phyloP scores from a whole-genome alignment of 2,888 invertebrate genomes.

The Cryptocheilus praepositus region DNA sequence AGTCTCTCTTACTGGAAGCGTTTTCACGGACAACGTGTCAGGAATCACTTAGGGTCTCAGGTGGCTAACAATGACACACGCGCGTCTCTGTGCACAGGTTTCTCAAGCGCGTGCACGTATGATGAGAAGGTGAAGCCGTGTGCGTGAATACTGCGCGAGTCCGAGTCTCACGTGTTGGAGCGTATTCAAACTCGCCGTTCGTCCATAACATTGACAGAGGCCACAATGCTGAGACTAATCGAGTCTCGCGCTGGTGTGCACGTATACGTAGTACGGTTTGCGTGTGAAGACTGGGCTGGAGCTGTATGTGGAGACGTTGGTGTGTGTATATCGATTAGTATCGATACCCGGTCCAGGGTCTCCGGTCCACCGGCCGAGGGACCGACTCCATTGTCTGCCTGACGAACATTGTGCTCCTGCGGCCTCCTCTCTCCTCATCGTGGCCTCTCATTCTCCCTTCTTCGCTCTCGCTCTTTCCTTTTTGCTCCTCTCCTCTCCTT shows the following conservation, averaged over 20 bases:
- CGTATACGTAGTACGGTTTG: constrained; percentile 26
- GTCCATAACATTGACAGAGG: constrained; percentile 56
- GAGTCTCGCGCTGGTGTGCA: constrained; percentile 50
- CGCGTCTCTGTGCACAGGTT: constrained; percentile 30
- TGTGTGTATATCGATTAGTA: constrained; percentile 60
- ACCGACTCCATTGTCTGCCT: constrained; percentile 56
- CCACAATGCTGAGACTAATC: constrained; percentile 65
- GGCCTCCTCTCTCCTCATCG: constrained; percentile 41
- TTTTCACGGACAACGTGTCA: constrained; percentile 61
- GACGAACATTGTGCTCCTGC: constrained; percentile 63
- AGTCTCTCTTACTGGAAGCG: constrained; percentile 39
- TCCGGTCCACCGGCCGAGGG: constrained; percentile 50
- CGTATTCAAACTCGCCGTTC: constrained; percentile 30
- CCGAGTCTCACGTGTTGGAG: constrained; percentile 1
- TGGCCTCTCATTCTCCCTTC: not conserved
- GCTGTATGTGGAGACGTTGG: constrained; percentile 1
- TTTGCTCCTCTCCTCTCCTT: not conserved
- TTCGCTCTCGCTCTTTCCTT: not conserved
- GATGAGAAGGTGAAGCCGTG: not conserved
- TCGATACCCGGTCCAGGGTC: constrained; percentile 52
- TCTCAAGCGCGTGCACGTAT: constrained; percentile 39
- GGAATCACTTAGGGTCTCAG: constrained; percentile 62
- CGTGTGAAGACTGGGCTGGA: constrained; percentile 11
- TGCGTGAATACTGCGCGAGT: not conserved
- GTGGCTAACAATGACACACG: constrained; percentile 60